Evolutionary conservation across 2,113 vertebrate species (phyloP).

Genomic region (Callithrix jacchus): DNA sequence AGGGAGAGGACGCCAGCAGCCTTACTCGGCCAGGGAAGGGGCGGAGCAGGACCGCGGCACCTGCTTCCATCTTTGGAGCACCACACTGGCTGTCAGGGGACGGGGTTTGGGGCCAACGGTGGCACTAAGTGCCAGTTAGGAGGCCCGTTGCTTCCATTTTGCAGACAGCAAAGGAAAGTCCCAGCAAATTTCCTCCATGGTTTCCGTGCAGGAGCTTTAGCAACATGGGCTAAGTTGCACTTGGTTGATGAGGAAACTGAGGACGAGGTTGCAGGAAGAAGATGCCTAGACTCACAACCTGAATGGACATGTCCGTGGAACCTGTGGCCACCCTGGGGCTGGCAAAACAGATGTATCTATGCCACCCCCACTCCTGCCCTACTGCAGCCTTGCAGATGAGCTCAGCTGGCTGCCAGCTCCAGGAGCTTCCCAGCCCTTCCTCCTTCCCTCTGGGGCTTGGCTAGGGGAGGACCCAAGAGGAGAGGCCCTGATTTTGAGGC

Average conservation of each 20-base stretch:
- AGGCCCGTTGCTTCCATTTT: background rate
- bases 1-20: background rate
- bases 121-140: background rate
- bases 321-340: background rate
- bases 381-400: background rate
- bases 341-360: background rate
- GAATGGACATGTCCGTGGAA: background rate
- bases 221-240: background rate
- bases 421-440: background rate
- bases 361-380: background rate
- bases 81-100: background rate
- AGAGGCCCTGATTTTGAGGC: too few relatives aligned
- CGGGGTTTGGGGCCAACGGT: background rate
- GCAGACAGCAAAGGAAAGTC: background rate
- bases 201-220: background rate
- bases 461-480: background rate
- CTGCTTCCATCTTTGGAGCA: background rate
- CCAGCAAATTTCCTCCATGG: background rate
- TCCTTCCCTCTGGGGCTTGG: background rate
- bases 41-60: background rate
- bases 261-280: background rate
- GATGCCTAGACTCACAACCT: background rate
- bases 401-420: background rate
- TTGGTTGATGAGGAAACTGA: background rate
- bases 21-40: background rate